Evolutionary conservation across 2,797 vertebrate genomes (phyloP).

Genomic region (Knipowitschia caucasica): DNA sequence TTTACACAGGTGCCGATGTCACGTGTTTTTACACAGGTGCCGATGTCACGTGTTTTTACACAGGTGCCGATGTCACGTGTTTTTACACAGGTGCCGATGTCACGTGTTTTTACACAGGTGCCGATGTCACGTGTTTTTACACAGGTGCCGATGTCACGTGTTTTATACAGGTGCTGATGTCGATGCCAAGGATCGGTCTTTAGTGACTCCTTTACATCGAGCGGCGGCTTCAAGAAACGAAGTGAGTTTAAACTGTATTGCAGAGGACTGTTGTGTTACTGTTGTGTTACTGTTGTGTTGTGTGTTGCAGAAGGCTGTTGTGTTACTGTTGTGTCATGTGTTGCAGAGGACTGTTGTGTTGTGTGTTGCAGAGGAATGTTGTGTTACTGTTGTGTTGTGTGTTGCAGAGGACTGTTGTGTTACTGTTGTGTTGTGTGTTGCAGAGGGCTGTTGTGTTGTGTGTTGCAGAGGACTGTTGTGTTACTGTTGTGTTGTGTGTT

Average conservation of each 20-base stretch:
- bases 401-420: conserved; percentile 84
- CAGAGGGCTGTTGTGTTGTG: conserved; percentile 87
- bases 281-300: no score
- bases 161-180: conserved; percentile 84
- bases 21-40: no score
- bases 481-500: conserved; percentile 75
- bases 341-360: no score
- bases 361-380: conserved; percentile 84
- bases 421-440: conserved; percentile 74
- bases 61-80: no score
- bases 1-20: no score
- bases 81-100: no score
- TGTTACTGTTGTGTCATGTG: conserved; percentile 85
- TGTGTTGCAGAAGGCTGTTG: conserved; percentile 85
- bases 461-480: conserved; percentile 85
- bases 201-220: conserved; percentile 91
- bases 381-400: conserved; percentile 77
- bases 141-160: no score
- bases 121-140: no score
- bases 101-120: no score
- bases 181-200: conserved; percentile 88
- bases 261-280: not conserved
- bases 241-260: conserved; percentile 59
- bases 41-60: no score
- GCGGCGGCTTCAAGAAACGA: conserved; percentile 91